phyloP scores from a whole-genome alignment of 2,113 vertebrate species.

The Sinocyclocheilus anshuiensis region DNA sequence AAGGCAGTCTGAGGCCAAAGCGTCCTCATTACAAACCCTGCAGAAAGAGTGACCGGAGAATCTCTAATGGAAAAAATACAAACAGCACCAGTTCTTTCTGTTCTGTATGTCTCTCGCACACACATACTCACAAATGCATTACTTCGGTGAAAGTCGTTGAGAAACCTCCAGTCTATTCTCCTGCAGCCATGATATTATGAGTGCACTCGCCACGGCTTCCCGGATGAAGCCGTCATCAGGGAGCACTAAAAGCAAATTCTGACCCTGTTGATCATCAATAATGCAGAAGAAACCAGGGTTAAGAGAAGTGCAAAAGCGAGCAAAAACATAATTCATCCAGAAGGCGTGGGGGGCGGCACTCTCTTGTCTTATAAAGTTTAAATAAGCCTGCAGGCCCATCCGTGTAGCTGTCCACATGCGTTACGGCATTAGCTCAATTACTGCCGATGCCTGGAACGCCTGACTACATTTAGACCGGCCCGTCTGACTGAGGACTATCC shows the following conservation, averaged over 20 bases:
- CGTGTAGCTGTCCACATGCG: conserved; percentile 72
- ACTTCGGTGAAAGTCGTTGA: conserved; percentile 46
- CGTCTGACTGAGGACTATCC: background rate
- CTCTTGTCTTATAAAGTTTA: conserved; percentile 85
- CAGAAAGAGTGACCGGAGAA: background rate
- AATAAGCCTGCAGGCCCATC: conserved; percentile 73
- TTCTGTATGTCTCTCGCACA: background rate
- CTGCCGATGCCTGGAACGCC: background rate
- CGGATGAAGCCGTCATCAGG: conserved; percentile 61
- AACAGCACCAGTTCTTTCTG: background rate
- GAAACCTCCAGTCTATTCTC: conserved; percentile 62
- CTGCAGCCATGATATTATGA: conserved; percentile 76
- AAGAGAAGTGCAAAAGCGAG: conserved; percentile 82
- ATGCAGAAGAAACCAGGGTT: conserved; percentile 87
- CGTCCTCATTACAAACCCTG: background rate
- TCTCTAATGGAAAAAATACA: background rate
- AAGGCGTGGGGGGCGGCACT: conserved; percentile 65
- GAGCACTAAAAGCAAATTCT: conserved; percentile 84
- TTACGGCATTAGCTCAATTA: conserved; percentile 76
- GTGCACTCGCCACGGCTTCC: conserved; percentile 65
- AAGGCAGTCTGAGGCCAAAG: background rate
- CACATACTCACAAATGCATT: conserved; percentile 47
- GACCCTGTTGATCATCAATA: conserved; percentile 78
- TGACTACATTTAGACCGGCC: background rate
- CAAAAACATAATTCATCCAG: conserved; percentile 77